These are phyloP conservation scores for Cepaea nemoralis DNA, from an alignment of 1,140 invertebrate genomes.

Conservation along the genomic window DNA sequence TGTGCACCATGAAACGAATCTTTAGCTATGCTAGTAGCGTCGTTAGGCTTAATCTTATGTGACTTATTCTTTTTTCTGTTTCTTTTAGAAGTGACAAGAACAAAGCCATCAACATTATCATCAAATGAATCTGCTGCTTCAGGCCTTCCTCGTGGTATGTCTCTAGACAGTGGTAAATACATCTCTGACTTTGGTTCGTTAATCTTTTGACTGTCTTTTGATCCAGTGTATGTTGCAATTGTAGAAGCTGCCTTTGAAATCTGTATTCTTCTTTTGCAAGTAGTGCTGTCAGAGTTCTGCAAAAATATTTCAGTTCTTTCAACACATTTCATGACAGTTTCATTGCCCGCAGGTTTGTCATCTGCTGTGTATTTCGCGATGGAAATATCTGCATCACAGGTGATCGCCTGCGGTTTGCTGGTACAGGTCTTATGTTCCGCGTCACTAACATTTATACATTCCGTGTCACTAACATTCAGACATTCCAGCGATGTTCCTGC, in stretches of 20 bases:
- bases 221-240: neutral
- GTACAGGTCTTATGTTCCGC: too few relatives aligned
- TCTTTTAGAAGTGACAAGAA: neutral
- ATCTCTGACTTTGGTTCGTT: neutral
- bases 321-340: neutral
- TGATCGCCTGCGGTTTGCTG: too few relatives aligned
- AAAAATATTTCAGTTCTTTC: neutral
- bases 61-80: too few relatives aligned
- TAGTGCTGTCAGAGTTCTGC: neutral
- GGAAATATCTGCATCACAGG: too few relatives aligned
- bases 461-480: too few relatives aligned
- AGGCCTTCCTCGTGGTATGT: neutral
- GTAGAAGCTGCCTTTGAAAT: neutral
- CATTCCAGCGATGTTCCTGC: too few relatives aligned
- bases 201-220: neutral
- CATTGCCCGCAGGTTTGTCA: neutral
- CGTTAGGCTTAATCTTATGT: too few relatives aligned
- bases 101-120: constrained; percentile 10
- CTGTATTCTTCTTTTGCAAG: neutral
- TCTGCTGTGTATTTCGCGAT: too few relatives aligned
- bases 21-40: neutral
- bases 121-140: neutral
- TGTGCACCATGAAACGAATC: neutral
- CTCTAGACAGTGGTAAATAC: neutral
- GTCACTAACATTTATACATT: too few relatives aligned